Base-by-base conservation (phyloP, 2,113 vertebrate species). In the Cyanoderma ruficeps region DNA sequence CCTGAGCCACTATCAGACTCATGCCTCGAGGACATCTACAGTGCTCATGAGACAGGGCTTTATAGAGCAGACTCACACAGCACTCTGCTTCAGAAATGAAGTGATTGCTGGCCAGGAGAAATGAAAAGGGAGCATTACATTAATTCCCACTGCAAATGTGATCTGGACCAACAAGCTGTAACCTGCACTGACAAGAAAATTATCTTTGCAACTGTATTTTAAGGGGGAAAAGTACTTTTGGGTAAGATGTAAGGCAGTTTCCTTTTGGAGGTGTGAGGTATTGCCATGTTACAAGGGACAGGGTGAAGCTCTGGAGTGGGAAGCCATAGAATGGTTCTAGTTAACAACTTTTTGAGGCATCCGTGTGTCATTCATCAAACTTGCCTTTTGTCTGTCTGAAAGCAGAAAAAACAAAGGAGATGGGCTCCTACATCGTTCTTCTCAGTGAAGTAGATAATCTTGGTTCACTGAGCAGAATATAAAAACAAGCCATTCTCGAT, bases 41-140 rank as follows among this genome's bases (percentile, higher is more conserved):
- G 93, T 90, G 72, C 93, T 93, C 72, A 12, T 49, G 96, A 94
- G 83, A 94, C 85, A 64, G 37, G 72, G 53, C 86, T 94, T 95
- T 96, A 92, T 78, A 92, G 88, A 90, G 88, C 90, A 94, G 90
- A 60, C 85, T 95, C 71, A 33, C 60, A 67, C 55, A 92, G 85
- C 72, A 57, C 83, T 92, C 57, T 63, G 87, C 72, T 82, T 95
- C 86, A 95, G 88, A 89, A 81, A 90, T 89, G 81, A 92, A 89
- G 63, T 89, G 94, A 80, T 90, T 95, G 59, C 80, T 39, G 49
- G 57, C 94, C 83, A 77, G 78, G 23, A 96, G 92, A 95, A 94
- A 89, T 91, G 77, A 85, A 95, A 96, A 95, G 81, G 87, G 81
- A 94, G 80, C 83, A 90, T 90, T 96, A 75, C 63, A 79, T 92